These are phyloP conservation scores for Hycleus cichorii DNA, from an alignment of 1,140 invertebrate genomes.

Conservation along the genomic window DNA sequence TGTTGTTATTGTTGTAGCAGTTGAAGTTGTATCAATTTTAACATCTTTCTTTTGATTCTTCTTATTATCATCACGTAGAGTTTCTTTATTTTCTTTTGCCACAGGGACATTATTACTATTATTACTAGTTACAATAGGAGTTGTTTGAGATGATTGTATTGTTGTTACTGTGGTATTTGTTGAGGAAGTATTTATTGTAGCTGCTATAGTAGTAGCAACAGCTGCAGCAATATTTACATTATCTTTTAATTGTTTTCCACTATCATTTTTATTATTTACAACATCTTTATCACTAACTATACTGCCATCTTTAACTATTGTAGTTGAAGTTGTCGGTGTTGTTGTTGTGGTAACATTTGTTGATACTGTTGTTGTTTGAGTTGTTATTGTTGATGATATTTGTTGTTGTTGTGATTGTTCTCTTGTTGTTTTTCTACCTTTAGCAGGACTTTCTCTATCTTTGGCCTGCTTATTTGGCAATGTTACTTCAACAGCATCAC, in stretches of 20 bases:
- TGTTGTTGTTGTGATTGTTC: slow-evolving; percentile 4
- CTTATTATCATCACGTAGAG: too few relatives aligned
- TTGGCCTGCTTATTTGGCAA: slow-evolving; percentile 33
- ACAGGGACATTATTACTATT: background rate
- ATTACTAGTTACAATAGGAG: background rate
- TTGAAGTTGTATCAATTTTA: too few relatives aligned
- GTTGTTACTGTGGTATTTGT: background rate
- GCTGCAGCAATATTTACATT: slow-evolving; percentile 6
- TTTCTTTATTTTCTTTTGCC: too few relatives aligned
- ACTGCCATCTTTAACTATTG: slow-evolving; percentile 10
- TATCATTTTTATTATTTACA: slow-evolving; percentile 24
- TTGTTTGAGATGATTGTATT: slow-evolving; percentile 4
- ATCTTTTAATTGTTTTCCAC: slow-evolving; percentile 11
- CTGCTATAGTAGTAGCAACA: background rate
- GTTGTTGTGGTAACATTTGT: slow-evolving; percentile 1
- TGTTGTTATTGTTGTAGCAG: too few relatives aligned
- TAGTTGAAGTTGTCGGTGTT: background rate
- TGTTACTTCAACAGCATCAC: slow-evolving; percentile 35
- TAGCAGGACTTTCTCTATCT: slow-evolving; percentile 38
- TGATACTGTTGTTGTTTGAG: background rate
- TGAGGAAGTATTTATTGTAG: background rate
- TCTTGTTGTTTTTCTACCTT: slow-evolving; percentile 27
- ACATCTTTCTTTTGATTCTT: too few relatives aligned
- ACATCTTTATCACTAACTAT: slow-evolving; percentile 4
- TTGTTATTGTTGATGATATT: background rate